These are phyloP conservation scores for Plusia festucae DNA, from an alignment of 2,888 invertebrate genomes.

Conservation along the genomic window DNA sequence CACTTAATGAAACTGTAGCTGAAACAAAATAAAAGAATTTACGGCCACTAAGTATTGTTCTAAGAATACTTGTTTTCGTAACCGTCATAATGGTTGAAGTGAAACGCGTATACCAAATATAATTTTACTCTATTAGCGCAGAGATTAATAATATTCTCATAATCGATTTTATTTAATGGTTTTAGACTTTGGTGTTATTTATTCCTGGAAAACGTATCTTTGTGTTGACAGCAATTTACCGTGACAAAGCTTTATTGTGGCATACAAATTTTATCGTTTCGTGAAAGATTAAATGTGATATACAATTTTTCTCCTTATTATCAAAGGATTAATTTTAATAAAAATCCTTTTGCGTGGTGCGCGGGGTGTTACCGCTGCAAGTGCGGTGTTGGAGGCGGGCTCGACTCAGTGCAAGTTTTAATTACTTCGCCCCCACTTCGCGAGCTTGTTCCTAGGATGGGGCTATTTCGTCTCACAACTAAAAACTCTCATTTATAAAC, in stretches of 20 bases:
- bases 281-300: conserved; percentile 22
- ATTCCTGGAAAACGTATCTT: no score
- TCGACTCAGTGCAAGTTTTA: conserved; percentile 79
- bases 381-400: conserved; percentile 57
- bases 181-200: not conserved
- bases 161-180: not conserved
- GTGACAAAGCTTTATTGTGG: no score
- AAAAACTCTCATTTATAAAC: conserved; percentile 83
- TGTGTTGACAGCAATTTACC: not conserved
- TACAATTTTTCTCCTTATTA: conserved; percentile 47
- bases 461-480: conserved; percentile 80
- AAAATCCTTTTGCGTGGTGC: conserved; percentile 55
- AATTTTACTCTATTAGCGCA: conserved; percentile 57
- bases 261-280: conserved; percentile 2
- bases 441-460: conserved; percentile 76
- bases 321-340: conserved; percentile 68
- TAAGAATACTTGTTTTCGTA: conserved; percentile 74
- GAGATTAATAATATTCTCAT: not conserved
- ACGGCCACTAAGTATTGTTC: conserved; percentile 80
- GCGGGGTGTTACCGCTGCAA: conserved; percentile 58
- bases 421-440: conserved; percentile 82
- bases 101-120: conserved; percentile 68
- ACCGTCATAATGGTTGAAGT: conserved; percentile 74
- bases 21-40: conserved; percentile 86
- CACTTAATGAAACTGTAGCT: conserved; percentile 88